phyloP scores from a whole-genome alignment of 2,888 invertebrate genomes.

The Allolobophora icterica region DNA sequence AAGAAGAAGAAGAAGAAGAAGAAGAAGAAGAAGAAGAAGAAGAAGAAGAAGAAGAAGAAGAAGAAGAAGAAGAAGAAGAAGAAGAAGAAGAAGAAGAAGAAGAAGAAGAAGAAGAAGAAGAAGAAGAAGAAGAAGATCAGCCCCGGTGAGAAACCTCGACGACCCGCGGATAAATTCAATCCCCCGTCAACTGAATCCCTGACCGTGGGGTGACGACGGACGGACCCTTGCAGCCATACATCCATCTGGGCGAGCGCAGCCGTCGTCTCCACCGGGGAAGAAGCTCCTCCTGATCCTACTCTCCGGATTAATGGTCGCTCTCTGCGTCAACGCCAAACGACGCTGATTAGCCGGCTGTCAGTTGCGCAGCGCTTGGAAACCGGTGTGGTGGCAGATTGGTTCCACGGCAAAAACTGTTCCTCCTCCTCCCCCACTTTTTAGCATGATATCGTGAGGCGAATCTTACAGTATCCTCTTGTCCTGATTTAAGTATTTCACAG shows the following conservation, averaged over 20 bases:
- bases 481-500: no score
- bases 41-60: background rate
- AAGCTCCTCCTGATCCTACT: background rate
- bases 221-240: background rate
- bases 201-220: background rate
- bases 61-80: background rate
- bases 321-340: background rate
- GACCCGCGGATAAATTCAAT: background rate
- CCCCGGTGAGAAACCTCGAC: background rate
- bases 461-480: no score
- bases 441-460: no score
- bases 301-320: background rate
- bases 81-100: background rate
- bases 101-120: background rate
- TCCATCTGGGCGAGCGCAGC: background rate
- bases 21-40: no score
- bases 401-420: background rate
- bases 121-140: no score
- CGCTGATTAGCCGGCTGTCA: conserved; percentile 8
- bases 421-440: no score
- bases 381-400: background rate
- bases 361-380: background rate
- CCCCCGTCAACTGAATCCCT: background rate
- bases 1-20: background rate
- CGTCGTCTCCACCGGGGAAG: background rate